phyloP scores from a whole-genome alignment of 2,888 invertebrate genomes.

The Temnothorax unifasciatus region DNA sequence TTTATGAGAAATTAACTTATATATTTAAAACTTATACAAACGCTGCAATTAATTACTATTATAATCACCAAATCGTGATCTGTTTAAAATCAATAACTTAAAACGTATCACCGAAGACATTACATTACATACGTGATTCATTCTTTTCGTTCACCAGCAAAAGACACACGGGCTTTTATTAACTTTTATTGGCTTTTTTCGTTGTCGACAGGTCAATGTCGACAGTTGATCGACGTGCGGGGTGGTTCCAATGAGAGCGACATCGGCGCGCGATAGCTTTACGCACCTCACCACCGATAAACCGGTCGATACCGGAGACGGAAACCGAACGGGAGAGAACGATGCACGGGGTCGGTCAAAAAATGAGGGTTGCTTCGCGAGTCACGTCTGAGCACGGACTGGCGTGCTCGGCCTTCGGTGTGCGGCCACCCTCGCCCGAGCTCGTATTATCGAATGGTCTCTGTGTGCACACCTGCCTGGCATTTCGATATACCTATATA shows the following conservation, averaged over 20 bases:
- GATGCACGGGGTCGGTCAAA: slow-evolving; percentile 62
- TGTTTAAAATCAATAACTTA: slow-evolving; percentile 2
- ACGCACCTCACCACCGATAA: slow-evolving; percentile 61
- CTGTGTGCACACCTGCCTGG: slow-evolving; percentile 69
- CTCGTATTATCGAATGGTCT: slow-evolving; percentile 69
- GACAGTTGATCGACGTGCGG: slow-evolving; percentile 43
- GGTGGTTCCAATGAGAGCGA: slow-evolving; percentile 3
- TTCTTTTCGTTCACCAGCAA: slow-evolving; percentile 12
- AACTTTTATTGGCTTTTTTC: slow-evolving; percentile 14
- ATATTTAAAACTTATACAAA: not conserved
- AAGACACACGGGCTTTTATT: slow-evolving; percentile 23
- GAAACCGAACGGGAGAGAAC: slow-evolving; percentile 42
- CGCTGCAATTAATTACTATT: not conserved
- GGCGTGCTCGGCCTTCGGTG: slow-evolving; percentile 77
- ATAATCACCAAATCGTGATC: not conserved
- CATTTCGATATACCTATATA: slow-evolving; percentile 68
- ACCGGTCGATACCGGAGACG: slow-evolving; percentile 21
- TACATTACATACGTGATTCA: slow-evolving; percentile 24
- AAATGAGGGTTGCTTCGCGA: slow-evolving; percentile 79
- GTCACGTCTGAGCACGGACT: slow-evolving; percentile 84
- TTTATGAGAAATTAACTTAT: not conserved
- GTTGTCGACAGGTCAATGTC: slow-evolving; percentile 18
- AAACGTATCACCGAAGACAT: not conserved
- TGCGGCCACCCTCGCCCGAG: slow-evolving; percentile 64
- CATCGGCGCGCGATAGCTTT: slow-evolving; percentile 30